These are phyloP conservation scores for Pipistrellus nathusii DNA, from an alignment of 2,797 vertebrate genomes.

Conservation along the genomic window DNA sequence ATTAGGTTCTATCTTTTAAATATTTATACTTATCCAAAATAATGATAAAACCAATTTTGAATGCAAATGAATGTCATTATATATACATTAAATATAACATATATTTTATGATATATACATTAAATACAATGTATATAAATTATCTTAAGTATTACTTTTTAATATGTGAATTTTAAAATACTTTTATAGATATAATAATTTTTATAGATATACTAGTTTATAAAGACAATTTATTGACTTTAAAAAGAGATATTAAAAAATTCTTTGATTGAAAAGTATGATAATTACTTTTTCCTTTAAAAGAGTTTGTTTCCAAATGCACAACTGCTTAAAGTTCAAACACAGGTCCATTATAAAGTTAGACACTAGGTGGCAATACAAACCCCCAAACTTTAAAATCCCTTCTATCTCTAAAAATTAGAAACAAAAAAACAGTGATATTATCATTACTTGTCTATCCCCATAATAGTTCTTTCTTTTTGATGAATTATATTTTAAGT, in stretches of 20 bases:
- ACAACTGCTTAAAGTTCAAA: not conserved
- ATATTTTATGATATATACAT: not conserved
- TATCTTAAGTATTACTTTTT: slow-evolving; percentile 2
- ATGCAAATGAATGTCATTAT: not conserved
- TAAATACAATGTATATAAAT: not conserved
- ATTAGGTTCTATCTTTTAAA: not conserved
- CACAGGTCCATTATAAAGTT: not conserved
- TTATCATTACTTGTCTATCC: not conserved
- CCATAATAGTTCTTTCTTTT: not conserved
- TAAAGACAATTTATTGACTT: not conserved
- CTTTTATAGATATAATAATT: not conserved
- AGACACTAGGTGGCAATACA: slow-evolving; percentile 88
- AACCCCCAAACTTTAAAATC: slow-evolving; percentile 76
- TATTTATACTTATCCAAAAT: slow-evolving; percentile 4
- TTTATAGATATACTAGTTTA: not conserved
- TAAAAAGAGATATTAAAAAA: not conserved
- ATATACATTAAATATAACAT: not conserved
- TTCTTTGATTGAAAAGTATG: slow-evolving; percentile 8
- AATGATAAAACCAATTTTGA: slow-evolving; percentile 40
- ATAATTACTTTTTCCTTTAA: not conserved
- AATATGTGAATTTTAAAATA: not conserved
- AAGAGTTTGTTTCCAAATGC: not conserved
- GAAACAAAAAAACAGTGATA: slow-evolving; percentile 1
- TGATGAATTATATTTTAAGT: slow-evolving; percentile 8
- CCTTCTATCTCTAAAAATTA: slow-evolving; percentile 17